These are phyloP conservation scores for Solenopsis invicta DNA, from an alignment of 1,140 invertebrate genomes.

Conservation along the genomic window DNA sequence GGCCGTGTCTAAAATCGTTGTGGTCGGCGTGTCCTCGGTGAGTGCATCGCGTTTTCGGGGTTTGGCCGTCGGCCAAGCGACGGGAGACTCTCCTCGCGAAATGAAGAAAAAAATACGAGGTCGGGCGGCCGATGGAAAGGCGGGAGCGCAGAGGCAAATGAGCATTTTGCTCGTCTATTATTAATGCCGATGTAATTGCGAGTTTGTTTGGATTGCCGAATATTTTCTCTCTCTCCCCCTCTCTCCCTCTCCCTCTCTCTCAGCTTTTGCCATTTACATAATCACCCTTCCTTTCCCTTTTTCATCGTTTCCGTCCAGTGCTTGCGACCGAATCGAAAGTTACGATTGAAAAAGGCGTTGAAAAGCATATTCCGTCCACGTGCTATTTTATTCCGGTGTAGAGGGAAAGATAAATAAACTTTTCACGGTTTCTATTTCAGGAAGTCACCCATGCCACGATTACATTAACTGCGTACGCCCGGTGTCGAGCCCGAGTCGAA, in stretches of 20 bases:
- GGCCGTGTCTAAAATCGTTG: slow-evolving; percentile 79
- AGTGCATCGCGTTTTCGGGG: slow-evolving; percentile 75
- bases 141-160: slow-evolving; percentile 12
- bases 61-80: slow-evolving; percentile 72
- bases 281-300: neutral
- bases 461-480: slow-evolving; percentile 68
- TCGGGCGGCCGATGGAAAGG: neutral
- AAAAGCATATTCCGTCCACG: neutral
- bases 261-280: neutral
- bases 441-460: slow-evolving; percentile 75
- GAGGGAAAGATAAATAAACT: slow-evolving; percentile 26
- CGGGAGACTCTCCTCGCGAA: slow-evolving; percentile 19
- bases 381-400: neutral
- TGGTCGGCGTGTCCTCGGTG: slow-evolving; percentile 73
- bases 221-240: neutral
- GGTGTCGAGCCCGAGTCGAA: slow-evolving; percentile 72
- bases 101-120: slow-evolving; percentile 49
- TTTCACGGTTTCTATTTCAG: slow-evolving; percentile 76
- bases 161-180: slow-evolving; percentile 15
- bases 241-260: neutral
- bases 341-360: neutral
- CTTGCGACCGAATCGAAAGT: neutral
- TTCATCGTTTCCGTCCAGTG: neutral
- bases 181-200: slow-evolving; percentile 14
- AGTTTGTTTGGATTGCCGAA: neutral